Percentiles rank a stretch among this genome's conserved stretches.
Conservation (phyloP, 2,113 vertebrate genomes). For the Melanerpes aurifrons region DNA sequence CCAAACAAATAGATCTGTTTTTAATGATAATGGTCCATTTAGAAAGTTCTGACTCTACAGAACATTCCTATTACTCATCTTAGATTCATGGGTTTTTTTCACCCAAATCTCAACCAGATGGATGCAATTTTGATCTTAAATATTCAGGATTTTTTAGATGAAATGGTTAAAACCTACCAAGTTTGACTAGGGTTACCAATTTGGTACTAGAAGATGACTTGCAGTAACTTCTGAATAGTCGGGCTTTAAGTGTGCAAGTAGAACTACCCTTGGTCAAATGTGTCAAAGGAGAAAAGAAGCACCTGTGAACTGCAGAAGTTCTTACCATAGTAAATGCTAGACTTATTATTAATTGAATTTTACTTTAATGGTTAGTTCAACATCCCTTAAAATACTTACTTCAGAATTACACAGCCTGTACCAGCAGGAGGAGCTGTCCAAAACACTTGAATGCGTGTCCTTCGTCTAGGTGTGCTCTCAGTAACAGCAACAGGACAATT, state of each 20-base stretch:
- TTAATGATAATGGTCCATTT: background rate
- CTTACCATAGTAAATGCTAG: background rate
- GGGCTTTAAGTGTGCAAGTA: background rate
- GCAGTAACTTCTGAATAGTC: background rate
- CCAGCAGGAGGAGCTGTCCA: conserved; percentile 92
- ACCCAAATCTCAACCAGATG: background rate
- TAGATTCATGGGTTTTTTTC: background rate
- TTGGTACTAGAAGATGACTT: background rate
- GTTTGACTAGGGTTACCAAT: background rate
- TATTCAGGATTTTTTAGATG: background rate
- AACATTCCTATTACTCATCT: background rate
- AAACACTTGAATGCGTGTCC: conserved; percentile 94
- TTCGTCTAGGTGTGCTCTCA: conserved; percentile 92
- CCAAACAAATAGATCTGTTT: background rate
- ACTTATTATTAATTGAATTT: background rate
- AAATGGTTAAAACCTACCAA: background rate
- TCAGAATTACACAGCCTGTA: conserved; percentile 90
- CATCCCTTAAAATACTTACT: conserved; percentile 81
- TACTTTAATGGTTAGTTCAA: background rate
- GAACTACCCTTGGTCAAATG: background rate
- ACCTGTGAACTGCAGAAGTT: background rate
- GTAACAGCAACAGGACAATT: conserved; percentile 96
- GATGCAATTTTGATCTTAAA: background rate
- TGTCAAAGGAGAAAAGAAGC: background rate
- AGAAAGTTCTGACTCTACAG: background rate